phyloP scores from a whole-genome alignment of 2,113 vertebrate genomes.

The Otus sunia region DNA sequence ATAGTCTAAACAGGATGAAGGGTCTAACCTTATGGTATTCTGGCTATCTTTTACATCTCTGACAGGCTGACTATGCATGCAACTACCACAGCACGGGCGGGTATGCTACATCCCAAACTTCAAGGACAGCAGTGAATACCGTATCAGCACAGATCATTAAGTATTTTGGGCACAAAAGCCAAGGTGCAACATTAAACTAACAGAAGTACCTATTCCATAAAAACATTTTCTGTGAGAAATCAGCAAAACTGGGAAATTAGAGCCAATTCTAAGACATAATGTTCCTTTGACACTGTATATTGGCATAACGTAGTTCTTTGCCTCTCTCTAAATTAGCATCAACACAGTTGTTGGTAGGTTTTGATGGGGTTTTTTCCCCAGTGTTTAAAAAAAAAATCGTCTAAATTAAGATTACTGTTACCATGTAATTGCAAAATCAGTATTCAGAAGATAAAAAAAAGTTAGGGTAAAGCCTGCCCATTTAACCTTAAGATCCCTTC shows the following conservation, averaged over 20 bases:
- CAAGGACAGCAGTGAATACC: background rate
- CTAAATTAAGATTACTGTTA: background rate
- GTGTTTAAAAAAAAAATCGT: background rate
- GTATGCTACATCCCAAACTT: background rate
- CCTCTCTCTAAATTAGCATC: background rate
- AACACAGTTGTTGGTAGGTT: background rate
- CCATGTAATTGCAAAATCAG: background rate
- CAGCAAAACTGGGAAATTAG: background rate
- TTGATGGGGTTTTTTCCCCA: background rate
- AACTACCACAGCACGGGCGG: background rate
- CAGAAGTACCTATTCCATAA: background rate
- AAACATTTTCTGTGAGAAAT: background rate
- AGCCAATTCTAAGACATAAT: background rate
- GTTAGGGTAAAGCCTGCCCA: background rate
- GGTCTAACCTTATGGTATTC: background rate
- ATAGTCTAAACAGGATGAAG: background rate
- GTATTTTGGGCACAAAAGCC: background rate
- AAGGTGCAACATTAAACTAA: background rate
- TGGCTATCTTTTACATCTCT: background rate
- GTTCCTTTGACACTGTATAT: background rate
- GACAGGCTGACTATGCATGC: background rate
- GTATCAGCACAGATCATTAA: background rate
- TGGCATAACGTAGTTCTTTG: background rate
- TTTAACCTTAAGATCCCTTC: background rate
- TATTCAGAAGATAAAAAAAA: background rate